Evolutionary conservation across 2,888 invertebrate species (phyloP).

Genomic region (Caenorhabditis japonica): DNA sequence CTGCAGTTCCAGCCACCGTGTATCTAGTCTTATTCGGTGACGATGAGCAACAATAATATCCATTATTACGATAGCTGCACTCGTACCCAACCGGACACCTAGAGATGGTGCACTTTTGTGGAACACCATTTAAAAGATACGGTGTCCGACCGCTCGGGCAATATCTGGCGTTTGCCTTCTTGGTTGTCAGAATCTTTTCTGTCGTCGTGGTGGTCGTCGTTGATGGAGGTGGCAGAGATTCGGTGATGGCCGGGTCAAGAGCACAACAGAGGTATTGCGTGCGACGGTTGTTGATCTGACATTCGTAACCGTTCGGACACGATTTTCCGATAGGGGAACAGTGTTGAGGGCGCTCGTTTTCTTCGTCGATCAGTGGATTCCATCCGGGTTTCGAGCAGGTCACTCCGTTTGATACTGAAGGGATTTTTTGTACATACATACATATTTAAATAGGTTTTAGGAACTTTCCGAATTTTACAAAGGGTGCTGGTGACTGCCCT

Average conservation of each 20-base stretch:
- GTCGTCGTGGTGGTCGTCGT: constrained; percentile 22
- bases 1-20: constrained; percentile 38
- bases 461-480: no score
- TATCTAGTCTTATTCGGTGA: constrained; percentile 22
- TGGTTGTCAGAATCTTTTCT: constrained; percentile 24
- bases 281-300: constrained; percentile 62
- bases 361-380: constrained; percentile 54
- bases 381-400: constrained; percentile 62
- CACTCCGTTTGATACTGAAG: constrained; percentile 42
- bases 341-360: constrained; percentile 53
- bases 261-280: constrained; percentile 69
- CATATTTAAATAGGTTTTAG: no score
- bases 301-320: constrained; percentile 53
- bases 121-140: constrained; percentile 66
- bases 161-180: constrained; percentile 37
- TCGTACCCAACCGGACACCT: constrained; percentile 64
- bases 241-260: constrained; percentile 10
- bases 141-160: constrained; percentile 63
- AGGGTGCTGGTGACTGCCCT: no score
- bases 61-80: constrained; percentile 62
- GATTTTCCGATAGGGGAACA: constrained; percentile 60
- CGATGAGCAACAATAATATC: constrained; percentile 67
- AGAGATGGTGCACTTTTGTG: constrained; percentile 62
- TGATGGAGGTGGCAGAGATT: constrained; percentile 19
- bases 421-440: background rate